Base-by-base conservation (phyloP, 2,797 vertebrate genomes). In the Sebastes taczanowskii region DNA sequence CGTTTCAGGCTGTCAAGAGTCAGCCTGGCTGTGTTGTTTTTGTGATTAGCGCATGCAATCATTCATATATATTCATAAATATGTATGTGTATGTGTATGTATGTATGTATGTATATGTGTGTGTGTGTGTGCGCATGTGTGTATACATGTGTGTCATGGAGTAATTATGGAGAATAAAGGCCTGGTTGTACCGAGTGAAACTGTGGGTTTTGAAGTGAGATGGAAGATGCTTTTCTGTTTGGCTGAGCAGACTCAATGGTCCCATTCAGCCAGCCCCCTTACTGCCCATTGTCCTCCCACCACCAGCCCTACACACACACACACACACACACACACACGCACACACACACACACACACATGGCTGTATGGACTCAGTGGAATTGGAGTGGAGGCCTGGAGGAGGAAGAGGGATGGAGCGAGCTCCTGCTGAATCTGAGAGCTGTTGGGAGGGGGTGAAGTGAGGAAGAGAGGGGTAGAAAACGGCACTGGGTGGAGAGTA, bases 141-240 rank as follows among this genome's bases (percentile, higher is more conserved):
- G 82, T 84, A 55, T 84, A 68, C 65, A 85, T 90, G 88, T 89
- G 86, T 91, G 90, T 86, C 79, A 88, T 89, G 78, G 90, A 95
- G 95, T 96, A 96, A 96, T 96, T 95, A 95, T 89, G 88, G 93
- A 94, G 96, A 95, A 96, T 96, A 97, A 97, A 97, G 96, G 94
- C 88, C 92, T 92, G 89, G 95, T 97, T 97, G 96, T 96, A 95
- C 93, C 86, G 91, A 95, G 94, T 95, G 95, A 96, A 96, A 95
- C 94, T 95, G 91, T 92, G 95, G 94, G 95, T 94, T 93, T 95
- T 95, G 94, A 96, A 96, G 94, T 95, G 93, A 95, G 95, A 94
- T 96, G 95, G 95, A 95, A 96, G 96, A 96, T 96, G 95, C 95
- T 97, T 97, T 97, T 97, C 96, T 97, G 96, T 97, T 96, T 97